Conservation (phyloP, 1,140 invertebrate species). For the Cyclargus thomasi region DNA sequence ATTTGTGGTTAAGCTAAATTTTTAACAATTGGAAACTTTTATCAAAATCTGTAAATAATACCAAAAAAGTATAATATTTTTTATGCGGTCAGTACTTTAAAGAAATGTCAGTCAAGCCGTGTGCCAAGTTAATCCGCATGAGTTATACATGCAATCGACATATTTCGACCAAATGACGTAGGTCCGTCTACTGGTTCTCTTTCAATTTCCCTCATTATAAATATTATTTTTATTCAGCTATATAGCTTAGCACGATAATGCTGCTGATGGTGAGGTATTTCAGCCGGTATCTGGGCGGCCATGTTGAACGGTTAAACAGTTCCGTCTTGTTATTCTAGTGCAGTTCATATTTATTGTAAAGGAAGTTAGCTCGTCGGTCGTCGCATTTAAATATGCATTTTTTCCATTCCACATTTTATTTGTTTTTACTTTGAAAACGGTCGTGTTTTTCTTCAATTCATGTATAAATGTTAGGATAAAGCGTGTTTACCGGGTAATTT, state of each 20-base stretch:
- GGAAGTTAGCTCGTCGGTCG: background rate
- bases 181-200: no score
- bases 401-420: background rate
- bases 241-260: background rate
- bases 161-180: no score
- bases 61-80: no score
- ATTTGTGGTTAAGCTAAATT: no score
- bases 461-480: background rate
- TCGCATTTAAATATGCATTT: constrained; percentile 3
- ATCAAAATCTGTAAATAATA: no score
- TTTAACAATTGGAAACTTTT: no score
- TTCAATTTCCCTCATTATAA: no score
- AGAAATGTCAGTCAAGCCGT: no score
- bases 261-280: background rate
- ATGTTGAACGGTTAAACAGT: background rate
- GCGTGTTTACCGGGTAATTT: background rate
- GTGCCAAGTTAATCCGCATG: no score
- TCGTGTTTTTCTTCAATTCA: background rate
- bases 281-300: background rate
- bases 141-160: no score
- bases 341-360: constrained; percentile 1
- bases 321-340: background rate
- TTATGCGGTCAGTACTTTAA: no score
- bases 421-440: background rate
- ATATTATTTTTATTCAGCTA: no score